Evolutionary conservation across 2,113 vertebrate species (phyloP).

Genomic region (Ctenomys sociabilis): DNA sequence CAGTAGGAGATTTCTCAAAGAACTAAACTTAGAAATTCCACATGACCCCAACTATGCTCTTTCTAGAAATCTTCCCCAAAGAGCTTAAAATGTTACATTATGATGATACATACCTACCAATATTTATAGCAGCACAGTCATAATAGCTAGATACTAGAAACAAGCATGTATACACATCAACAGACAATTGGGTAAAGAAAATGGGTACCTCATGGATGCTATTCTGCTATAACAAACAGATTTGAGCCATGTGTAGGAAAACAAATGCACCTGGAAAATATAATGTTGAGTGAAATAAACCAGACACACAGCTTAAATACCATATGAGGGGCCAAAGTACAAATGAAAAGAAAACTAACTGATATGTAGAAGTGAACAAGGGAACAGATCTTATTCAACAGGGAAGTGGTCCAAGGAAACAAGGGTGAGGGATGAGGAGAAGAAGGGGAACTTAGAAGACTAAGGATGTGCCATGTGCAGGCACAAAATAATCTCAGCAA

Average conservation of each 20-base stretch:
- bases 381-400: not conserved
- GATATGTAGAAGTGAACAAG: not conserved
- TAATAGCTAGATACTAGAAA: not conserved
- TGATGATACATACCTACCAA: not conserved
- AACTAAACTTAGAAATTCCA: not conserved
- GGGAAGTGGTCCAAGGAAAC: not conserved
- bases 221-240: not conserved
- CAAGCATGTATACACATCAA: not conserved
- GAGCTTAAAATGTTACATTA: not conserved
- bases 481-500: not conserved
- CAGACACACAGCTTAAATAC: not conserved
- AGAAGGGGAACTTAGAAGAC: not conserved
- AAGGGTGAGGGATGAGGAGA: not conserved
- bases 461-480: not conserved
- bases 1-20: not conserved
- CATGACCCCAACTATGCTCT: not conserved
- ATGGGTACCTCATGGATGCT: not conserved
- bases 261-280: not conserved
- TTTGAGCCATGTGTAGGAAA: not conserved
- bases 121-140: not conserved
- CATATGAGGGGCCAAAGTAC: not conserved
- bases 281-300: not conserved
- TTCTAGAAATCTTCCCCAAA: not conserved
- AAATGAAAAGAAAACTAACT: not conserved
- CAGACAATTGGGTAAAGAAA: not conserved